Evolutionary conservation across 2,888 invertebrate genomes (phyloP), one percentile per base, ranked within the genome.

Genomic region (Sphinx pinastri): DNA sequence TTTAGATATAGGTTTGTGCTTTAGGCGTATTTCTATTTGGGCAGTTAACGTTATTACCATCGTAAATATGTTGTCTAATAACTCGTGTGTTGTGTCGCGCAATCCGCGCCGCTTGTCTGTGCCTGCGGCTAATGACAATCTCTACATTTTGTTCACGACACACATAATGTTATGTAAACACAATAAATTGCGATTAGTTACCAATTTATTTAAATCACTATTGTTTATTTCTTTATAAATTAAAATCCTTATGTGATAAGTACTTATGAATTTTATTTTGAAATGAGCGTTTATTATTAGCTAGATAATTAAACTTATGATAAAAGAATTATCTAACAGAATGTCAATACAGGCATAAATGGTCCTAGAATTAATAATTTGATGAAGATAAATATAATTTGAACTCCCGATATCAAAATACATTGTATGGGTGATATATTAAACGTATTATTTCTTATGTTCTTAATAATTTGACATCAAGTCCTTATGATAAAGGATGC

Each of bases 101-200:
- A 63, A 63, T 70, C 67, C 52, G 16, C 58, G 31, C 16, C 49
- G 25, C n/a, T n/a, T 49, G 38, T 66, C 6, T 10, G 14, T 19
- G 70, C 70, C 67, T 59, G 59, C 25, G 67, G 70, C 70, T 70
- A 49, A 25, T 38, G 45, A 58, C 52, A 59, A 58, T 38, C 49
- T 67, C 59, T 52, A 51, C 51, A 67, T 67, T 59, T 70, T 52
- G 31, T 68, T 68, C 51, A 67, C 67, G 57, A 58, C 25, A 55
- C 57, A 57, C 81, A 85, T 80, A 83, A 82, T 82, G 78, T 85
- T 86, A 81, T 84, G 86, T 88, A 89, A 89, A 88, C 86, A 89
- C 82, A 82, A 84, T 85, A 86, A 88, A 86, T 87, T 87, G 84
- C 84, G 80, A 88, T 88, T 87, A 86, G 86, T 88, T 84, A 83